Evolutionary conservation across 1,140 invertebrate genomes (phyloP), one percentile per base, ranked within the genome.

Genomic region (Drosophila kanapiae): DNA sequence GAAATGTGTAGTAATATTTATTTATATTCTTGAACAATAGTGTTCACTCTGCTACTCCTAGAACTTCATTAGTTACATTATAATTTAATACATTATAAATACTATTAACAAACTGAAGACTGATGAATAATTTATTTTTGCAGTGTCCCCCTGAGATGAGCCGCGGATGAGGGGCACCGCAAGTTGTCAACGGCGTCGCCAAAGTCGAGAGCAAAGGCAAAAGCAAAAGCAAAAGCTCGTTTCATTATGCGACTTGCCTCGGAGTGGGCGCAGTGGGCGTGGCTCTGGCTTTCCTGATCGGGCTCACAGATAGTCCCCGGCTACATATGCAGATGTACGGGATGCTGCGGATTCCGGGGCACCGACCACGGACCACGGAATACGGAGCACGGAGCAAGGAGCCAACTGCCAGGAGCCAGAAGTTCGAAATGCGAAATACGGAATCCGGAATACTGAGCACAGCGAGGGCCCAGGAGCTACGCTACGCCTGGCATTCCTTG

Each of bases 311-410:
- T 88, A 88, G 69, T n/a, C 85, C 18, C 53, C 62, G 76, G 61
- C 80, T 67, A 67, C 79, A 78, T 70, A 83, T 83, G 80, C 76
- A 84, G 81, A 83, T 83, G 82, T 78, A 72, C 57, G 40, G 69
- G 23, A 80, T 59, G 53, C 47, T 56, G 53, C 33, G 47, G 54
- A 77, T 68, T 65, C 69, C 74, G 35, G 38, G 35, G 35, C 27
- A 61, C 14, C 27, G 43, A 67, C 61, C 27, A 31, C 60, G 27
- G 60, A 65, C 40, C 56, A 65, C 60, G 40, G 49, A 18, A 72
- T 58, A 59, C 51, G 40, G 49, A 18, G 65, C 51, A 59, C 51
- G 48, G 51, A 56, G 35, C 35, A 37, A 27, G 40, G n/a, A 42
- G 40, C 53, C 53, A 56, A 18, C 8, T 23, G 53, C 48, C 60